Percentiles rank a stretch among this genome's conserved stretches.
Evolutionary conservation across 2,888 invertebrate genomes (phyloP).

Genomic region (Andrena chrysosceles): DNA sequence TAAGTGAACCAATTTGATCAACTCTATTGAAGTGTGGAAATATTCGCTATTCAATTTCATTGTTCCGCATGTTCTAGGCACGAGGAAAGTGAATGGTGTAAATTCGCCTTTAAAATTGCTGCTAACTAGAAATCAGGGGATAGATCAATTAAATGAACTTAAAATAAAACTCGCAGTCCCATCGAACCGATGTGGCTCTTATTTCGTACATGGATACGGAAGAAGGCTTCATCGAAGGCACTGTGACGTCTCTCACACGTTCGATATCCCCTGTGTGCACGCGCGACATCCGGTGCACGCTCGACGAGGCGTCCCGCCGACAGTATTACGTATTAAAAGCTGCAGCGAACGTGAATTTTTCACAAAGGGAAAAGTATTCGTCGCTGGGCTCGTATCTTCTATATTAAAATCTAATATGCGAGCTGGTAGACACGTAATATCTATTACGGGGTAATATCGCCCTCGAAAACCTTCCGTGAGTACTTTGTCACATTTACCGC

Average conservation of each 20-base stretch:
- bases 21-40: no score
- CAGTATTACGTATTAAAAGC: constrained; percentile 76
- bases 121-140: background rate
- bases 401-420: constrained; percentile 79
- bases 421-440: constrained; percentile 76
- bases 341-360: constrained; percentile 76
- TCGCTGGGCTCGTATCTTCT: constrained; percentile 72
- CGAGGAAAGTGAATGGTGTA: no score
- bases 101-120: background rate
- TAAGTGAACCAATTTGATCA: no score
- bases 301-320: constrained; percentile 65
- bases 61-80: no score
- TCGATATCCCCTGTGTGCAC: constrained; percentile 56
- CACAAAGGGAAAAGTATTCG: constrained; percentile 77
- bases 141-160: constrained; percentile 5
- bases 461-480: constrained; percentile 75
- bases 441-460: constrained; percentile 79
- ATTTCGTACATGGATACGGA: no score
- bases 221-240: constrained; percentile 39
- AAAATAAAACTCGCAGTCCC: no score
- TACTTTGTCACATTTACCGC: constrained; percentile 77
- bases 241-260: constrained; percentile 49
- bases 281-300: constrained; percentile 57
- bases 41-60: no score
- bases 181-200: no score